These are phyloP conservation scores for Esperia sulphurella DNA, from an alignment of 2,888 invertebrate species.

Conservation along the genomic window DNA sequence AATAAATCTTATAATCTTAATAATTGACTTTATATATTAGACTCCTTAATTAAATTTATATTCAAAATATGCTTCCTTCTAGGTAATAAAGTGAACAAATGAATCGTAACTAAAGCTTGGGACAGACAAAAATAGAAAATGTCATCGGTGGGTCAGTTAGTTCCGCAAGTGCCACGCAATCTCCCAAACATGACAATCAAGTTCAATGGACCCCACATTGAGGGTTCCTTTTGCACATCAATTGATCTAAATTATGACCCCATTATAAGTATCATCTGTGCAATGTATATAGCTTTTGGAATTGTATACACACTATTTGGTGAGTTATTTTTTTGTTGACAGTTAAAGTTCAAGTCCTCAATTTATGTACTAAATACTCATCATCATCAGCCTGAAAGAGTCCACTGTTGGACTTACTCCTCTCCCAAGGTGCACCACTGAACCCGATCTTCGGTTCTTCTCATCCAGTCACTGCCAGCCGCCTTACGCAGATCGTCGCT, in stretches of 20 bases:
- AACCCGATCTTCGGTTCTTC: too few species aligned
- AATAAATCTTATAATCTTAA: too few species aligned
- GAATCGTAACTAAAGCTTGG: neutral
- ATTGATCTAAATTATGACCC: conserved; percentile 83
- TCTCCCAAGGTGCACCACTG: too few species aligned
- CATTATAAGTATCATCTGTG: conserved; percentile 82
- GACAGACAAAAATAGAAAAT: conserved; percentile 29
- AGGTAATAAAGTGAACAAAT: neutral
- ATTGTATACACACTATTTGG: conserved; percentile 91
- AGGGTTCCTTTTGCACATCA: conserved; percentile 73
- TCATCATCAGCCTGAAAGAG: too few species aligned
- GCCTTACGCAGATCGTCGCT: too few species aligned
- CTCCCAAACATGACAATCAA: conserved; percentile 65
- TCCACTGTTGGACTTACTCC: too few species aligned
- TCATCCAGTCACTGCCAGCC: too few species aligned
- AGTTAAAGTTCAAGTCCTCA: too few species aligned
- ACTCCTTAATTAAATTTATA: neutral
- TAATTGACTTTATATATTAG: too few species aligned
- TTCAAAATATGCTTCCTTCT: neutral
- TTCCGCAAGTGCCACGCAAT: conserved; percentile 71
- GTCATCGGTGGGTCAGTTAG: conserved; percentile 77
- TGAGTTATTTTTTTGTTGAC: conserved; percentile 57
- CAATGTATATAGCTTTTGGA: conserved; percentile 88
- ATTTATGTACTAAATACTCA: too few species aligned
- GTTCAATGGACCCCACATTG: conserved; percentile 59